Evolutionary conservation across 2,797 vertebrate genomes (phyloP), one percentile per base, ranked within the genome.

Genomic region (Tadarida brasiliensis): DNA sequence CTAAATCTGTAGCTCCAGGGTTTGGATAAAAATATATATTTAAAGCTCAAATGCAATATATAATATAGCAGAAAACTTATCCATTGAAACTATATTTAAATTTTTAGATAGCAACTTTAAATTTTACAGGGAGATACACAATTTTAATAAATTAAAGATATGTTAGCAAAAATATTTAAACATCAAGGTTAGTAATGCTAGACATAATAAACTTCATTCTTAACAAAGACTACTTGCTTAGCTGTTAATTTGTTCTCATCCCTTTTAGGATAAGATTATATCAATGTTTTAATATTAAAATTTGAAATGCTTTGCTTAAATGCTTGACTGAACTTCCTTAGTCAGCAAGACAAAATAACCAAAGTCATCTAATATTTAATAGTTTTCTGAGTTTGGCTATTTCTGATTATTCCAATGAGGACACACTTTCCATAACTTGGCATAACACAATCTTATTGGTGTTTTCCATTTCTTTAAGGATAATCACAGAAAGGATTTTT

Each of bases 111-210:
- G 4, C 11, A 65, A 56, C 17, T 84, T 83, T 17, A 68, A 88
- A 51, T 81, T 88, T 5, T 81, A 39, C 0, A n/a, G 16, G 24
- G 19, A 49, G 14, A 78, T 16, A 87, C 0, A 35, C 2, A n/a
- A 56, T 91, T 51, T 77, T 90, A 70, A 84, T 82, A 78, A 61
- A n/a, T 80, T 82, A 67, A 95, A 95, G 7, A 8, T n/a, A 70
- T 70, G 26, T 15, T 87, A 44, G 3, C n/a, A 92, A 80, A 86
- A 65, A 11, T 14, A 71, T 26, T 35, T 81, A 49, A 51, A 65
- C 17, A 63, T 57, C 7, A 85, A 85, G 44, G 6, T 61, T 61
- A 84, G 24, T 51, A 87, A 44, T 28, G 14, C 3, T 70, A 56
- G 16, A n/a, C 1, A 35, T 54, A 65, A 83, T 57, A 33, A 77